Percentiles rank a stretch among this genome's conserved stretches.
phyloP scores from a whole-genome alignment of 2,888 invertebrate genomes.

The Leptopilina myrica region DNA sequence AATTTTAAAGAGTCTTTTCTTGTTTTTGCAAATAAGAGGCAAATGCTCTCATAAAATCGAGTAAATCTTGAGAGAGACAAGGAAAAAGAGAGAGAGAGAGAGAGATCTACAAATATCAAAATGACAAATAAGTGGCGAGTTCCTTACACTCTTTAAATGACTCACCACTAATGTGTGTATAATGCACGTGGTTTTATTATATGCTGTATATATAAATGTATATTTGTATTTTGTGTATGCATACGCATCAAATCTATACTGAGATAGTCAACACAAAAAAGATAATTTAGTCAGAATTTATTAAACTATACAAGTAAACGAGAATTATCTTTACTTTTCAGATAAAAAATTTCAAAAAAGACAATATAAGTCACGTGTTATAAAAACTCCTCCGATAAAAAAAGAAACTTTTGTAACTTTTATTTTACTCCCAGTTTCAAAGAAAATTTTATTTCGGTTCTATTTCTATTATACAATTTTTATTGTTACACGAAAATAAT shows the following conservation, averaged over 20 bases:
- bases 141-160: constrained; percentile 28
- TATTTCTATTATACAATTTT: too few species aligned
- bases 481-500: too few species aligned
- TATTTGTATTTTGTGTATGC: neutral
- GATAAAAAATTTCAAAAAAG: too few species aligned
- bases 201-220: too few species aligned
- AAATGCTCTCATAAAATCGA: constrained; percentile 16
- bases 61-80: neutral
- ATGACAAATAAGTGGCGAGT: constrained; percentile 27
- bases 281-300: constrained; percentile 4
- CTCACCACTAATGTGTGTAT: constrained; percentile 20
- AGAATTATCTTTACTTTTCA: too few species aligned
- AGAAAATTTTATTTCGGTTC: too few species aligned
- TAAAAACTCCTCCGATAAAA: too few species aligned
- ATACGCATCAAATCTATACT: neutral
- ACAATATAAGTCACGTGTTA: too few species aligned
- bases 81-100: neutral
- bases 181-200: neutral
- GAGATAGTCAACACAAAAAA: constrained; percentile 3
- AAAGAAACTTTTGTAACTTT: too few species aligned
- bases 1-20: neutral
- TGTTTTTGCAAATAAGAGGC: neutral
- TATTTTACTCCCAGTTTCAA: too few species aligned
- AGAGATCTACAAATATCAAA: constrained; percentile 34
- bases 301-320: neutral